Evolutionary conservation across 1,140 invertebrate species (phyloP), one percentile per base, ranked within the genome.

Genomic region (Macrocentrus cingulum): DNA sequence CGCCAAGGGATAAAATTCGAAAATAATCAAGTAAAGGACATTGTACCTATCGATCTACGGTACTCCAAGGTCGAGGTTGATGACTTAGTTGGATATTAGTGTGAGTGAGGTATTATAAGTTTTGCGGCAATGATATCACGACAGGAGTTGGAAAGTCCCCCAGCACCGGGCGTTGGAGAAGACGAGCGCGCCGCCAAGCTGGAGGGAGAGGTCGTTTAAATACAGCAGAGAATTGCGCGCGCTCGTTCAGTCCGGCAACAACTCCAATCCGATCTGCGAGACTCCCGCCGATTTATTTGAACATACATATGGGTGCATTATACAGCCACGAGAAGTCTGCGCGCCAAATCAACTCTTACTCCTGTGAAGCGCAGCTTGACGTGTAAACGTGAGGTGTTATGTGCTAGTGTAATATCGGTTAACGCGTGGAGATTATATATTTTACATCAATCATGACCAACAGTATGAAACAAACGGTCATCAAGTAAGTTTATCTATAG

Each of bases 381-480:
- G 46, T 49, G 46, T 34, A 32, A 5, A 15, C 36, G n/a, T 32
- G 25, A 13, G 22, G 67, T 69, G 66, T 52, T 53, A 63, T 70
- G 66, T 66, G 61, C 49, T 50, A 63, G 67, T 67, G 64, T 16
- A 58, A 49, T 19, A 22, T 18, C 22, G 22, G 41, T 7, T 22
- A 61, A 19, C n/a, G n/a, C n/a, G n/a, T n/a, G n/a, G n/a, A n/a
- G n/a, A n/a, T n/a, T n/a, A n/a, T n/a, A n/a, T n/a, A n/a, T n/a
- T n/a, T n/a, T n/a, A n/a, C n/a, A n/a, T n/a, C n/a, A 34, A 62
- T 55, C 32, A 79, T 79, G 77, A 79, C 77, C 0, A 79, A 75
- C 65, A 79, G 75, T 55, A 75, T 79, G 72, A 79, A 79, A 65
- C 77, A 78, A 37, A 79, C 77, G 3, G 77, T 79, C 22, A 79